phyloP scores from a whole-genome alignment of 2,888 invertebrate species.

The Petrophora chlorosata region DNA sequence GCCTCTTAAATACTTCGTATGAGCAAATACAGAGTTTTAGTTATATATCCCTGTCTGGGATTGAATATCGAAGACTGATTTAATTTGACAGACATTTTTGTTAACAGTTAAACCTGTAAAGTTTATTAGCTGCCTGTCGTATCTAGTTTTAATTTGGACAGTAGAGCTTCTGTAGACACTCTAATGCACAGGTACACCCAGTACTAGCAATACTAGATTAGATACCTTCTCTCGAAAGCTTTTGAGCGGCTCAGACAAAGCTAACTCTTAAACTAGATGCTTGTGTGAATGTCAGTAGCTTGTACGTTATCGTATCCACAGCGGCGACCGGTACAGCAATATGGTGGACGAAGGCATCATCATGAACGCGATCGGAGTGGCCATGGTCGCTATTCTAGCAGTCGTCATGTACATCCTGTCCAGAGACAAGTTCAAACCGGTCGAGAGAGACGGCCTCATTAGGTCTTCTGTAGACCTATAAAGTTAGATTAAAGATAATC shows the following conservation, averaged over 20 bases:
- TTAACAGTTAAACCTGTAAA: too few relatives aligned
- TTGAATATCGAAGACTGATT: too few relatives aligned
- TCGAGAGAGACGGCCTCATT: slow-evolving; percentile 75
- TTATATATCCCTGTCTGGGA: too few relatives aligned
- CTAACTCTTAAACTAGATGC: slow-evolving; percentile 21
- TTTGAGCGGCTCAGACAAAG: slow-evolving; percentile 8
- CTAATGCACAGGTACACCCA: too few relatives aligned
- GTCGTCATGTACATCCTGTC: slow-evolving; percentile 86
- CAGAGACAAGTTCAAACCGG: slow-evolving; percentile 81
- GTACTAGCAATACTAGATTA: neutral
- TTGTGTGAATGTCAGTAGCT: slow-evolving; percentile 44
- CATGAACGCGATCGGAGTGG: slow-evolving; percentile 87
- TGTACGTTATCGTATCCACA: slow-evolving; percentile 70
- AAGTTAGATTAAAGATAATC: slow-evolving; percentile 3
- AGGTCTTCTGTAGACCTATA: slow-evolving; percentile 82
- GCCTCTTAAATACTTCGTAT: too few relatives aligned
- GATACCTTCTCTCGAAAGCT: neutral
- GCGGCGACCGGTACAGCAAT: slow-evolving; percentile 80
- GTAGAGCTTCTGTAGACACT: too few relatives aligned
- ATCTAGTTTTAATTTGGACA: too few relatives aligned
- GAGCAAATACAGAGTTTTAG: too few relatives aligned
- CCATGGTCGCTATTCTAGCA: slow-evolving; percentile 85
- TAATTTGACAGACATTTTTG: too few relatives aligned
- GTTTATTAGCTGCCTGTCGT: too few relatives aligned
- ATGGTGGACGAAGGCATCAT: slow-evolving; percentile 87